A percentile compares a stretch with the other conserved stretches of the same genome.
phyloP scores from a whole-genome alignment of 2,888 invertebrate species.

The Eledona agricola region DNA sequence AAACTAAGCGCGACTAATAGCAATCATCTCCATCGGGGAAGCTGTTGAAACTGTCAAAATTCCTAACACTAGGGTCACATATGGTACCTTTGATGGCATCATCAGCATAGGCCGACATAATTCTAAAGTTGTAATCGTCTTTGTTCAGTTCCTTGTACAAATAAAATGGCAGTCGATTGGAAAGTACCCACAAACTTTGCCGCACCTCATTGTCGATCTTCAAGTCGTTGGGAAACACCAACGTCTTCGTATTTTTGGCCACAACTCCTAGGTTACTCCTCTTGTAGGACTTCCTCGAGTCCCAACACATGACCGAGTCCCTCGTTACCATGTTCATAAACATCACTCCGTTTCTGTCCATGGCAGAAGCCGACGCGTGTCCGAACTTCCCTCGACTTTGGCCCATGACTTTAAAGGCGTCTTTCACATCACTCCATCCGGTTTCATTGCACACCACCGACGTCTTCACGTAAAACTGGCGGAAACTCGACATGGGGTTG shows the following conservation, averaged over 20 bases:
- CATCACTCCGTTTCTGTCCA: constrained; percentile 77
- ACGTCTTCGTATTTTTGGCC: constrained; percentile 69
- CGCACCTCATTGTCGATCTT: constrained; percentile 75
- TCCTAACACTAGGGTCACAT: constrained; percentile 70
- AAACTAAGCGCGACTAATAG: no score
- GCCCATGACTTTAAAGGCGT: constrained; percentile 57
- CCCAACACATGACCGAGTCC: constrained; percentile 84
- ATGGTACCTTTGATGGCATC: constrained; percentile 73
- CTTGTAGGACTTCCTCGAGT: constrained; percentile 74
- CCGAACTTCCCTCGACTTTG: constrained; percentile 68
- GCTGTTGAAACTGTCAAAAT: constrained; percentile 38
- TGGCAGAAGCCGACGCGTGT: constrained; percentile 78
- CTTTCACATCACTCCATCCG: constrained; percentile 58
- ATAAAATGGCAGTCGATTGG: constrained; percentile 78
- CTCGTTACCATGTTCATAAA: constrained; percentile 81
- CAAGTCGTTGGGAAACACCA: constrained; percentile 84
- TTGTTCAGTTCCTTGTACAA: constrained; percentile 72
- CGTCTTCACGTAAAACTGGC: constrained; percentile 79
- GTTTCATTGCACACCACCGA: constrained; percentile 71
- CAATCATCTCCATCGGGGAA: constrained; percentile 44
- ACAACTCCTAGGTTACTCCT: constrained; percentile 71
- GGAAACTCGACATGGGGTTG: constrained; percentile 83
- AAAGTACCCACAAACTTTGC: constrained; percentile 80
- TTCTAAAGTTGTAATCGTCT: constrained; percentile 76
- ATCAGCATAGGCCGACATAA: constrained; percentile 72